Evolutionary conservation across 2,797 vertebrate species (phyloP).

Genomic region (Cryptoblepharus egeriae): DNA sequence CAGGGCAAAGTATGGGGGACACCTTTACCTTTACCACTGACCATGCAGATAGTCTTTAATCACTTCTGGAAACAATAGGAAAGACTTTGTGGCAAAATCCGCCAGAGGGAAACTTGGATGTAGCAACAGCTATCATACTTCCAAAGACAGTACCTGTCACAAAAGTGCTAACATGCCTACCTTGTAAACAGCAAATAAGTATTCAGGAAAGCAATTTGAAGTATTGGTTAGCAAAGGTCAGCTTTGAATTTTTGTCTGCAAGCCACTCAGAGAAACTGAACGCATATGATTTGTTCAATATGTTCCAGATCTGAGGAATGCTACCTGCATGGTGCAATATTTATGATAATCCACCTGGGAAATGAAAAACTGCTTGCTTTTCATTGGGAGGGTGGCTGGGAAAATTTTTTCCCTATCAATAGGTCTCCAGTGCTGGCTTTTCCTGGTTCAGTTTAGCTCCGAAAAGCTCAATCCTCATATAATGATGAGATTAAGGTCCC

Average conservation of each 20-base stretch:
- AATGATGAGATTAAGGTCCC: not conserved
- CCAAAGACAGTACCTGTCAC: not conserved
- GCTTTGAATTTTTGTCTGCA: conserved; percentile 3
- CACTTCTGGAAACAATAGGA: not conserved
- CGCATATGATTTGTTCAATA: not conserved
- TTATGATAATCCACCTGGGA: conserved; percentile 22
- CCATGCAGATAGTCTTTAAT: not conserved
- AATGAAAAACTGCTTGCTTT: not conserved
- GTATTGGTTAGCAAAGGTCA: conserved; percentile 32
- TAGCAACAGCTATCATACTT: not conserved
- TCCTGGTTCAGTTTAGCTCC: not conserved
- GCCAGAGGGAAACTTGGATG: not conserved
- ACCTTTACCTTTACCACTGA: too few species aligned
- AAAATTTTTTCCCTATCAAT: not conserved
- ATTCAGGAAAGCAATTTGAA: not conserved
- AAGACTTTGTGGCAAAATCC: not conserved
- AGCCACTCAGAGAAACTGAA: not conserved
- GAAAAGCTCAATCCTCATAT: conserved; percentile 10
- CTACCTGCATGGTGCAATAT: not conserved
- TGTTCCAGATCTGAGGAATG: conserved; percentile 2
- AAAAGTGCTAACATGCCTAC: conserved; percentile 22
- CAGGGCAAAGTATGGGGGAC: too few species aligned
- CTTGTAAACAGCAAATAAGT: conserved; percentile 43
- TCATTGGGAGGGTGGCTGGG: not conserved
- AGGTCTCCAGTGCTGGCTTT: not conserved